Conservation (phyloP, 1,140 invertebrate species). For the Neoseiulus cucumeris region DNA sequence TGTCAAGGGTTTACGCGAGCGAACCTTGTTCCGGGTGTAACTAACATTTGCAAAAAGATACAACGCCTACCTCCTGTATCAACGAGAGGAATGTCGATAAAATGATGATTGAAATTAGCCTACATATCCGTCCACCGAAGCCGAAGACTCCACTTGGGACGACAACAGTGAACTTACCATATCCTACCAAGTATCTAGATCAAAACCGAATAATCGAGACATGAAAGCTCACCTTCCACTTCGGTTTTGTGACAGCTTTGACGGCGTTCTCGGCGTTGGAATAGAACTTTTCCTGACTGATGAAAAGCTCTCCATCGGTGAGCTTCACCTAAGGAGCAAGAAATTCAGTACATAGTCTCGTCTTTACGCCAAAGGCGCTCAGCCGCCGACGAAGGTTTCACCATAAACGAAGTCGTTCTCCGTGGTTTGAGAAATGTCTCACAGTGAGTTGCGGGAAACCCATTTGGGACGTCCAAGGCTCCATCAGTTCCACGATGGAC, state of each 20-base stretch:
- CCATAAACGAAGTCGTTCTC: not conserved
- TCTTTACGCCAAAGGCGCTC: not conserved
- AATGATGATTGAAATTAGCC: too few relatives aligned
- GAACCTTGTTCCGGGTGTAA: too few relatives aligned
- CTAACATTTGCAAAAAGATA: too few relatives aligned
- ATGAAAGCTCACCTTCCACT: not conserved
- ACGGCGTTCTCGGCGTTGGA: not conserved
- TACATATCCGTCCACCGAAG: too few relatives aligned
- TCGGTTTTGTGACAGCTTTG: not conserved
- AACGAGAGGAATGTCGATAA: too few relatives aligned
- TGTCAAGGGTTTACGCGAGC: too few relatives aligned
- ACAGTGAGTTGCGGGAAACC: conserved; percentile 55
- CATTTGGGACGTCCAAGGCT: conserved; percentile 79
- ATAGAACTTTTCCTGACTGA: not conserved
- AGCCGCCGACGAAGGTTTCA: not conserved
- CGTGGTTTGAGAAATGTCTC: not conserved
- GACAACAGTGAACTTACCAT: too few relatives aligned
- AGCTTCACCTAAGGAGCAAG: not conserved
- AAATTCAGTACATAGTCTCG: not conserved
- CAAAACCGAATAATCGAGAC: too few relatives aligned
- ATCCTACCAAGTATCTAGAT: too few relatives aligned
- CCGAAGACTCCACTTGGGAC: too few relatives aligned
- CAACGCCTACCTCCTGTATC: too few relatives aligned
- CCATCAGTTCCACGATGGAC: conserved; percentile 78
- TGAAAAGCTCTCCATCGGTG: not conserved